Conservation (phyloP, 1,140 invertebrate species). For the Lamellibrachia luymesi region DNA sequence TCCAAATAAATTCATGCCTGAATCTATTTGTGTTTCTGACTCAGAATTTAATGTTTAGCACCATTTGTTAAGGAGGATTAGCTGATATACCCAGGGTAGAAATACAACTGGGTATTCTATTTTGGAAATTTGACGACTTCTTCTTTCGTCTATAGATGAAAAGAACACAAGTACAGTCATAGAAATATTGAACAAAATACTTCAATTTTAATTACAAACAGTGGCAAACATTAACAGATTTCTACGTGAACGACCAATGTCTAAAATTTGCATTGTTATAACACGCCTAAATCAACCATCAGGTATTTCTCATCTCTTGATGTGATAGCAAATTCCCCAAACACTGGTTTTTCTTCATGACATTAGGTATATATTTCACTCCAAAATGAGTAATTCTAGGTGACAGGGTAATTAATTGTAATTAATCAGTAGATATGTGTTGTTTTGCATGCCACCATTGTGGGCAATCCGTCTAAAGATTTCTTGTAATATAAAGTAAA, state of each 20-base stretch:
- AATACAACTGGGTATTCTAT: no score
- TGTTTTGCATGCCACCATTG: not conserved
- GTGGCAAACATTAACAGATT: not conserved
- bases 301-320: not conserved
- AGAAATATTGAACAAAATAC: slow-evolving; percentile 6
- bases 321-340: not conserved
- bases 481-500: not conserved
- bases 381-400: not conserved
- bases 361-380: no score
- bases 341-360: no score
- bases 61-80: no score
- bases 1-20: not conserved
- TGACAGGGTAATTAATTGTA: not conserved
- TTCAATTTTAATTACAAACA: not conserved
- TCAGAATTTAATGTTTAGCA: no score
- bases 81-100: no score
- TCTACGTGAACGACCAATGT: not conserved
- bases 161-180: not conserved
- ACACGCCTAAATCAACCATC: not conserved
- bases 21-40: not conserved
- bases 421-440: not conserved
- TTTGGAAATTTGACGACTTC: no score
- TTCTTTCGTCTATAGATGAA: no score
- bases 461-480: not conserved
- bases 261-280: not conserved